Percentiles rank a stretch among this genome's conserved stretches.
Evolutionary conservation across 2,797 vertebrate species (phyloP).

Genomic region (Syngnathus rostellatus): DNA sequence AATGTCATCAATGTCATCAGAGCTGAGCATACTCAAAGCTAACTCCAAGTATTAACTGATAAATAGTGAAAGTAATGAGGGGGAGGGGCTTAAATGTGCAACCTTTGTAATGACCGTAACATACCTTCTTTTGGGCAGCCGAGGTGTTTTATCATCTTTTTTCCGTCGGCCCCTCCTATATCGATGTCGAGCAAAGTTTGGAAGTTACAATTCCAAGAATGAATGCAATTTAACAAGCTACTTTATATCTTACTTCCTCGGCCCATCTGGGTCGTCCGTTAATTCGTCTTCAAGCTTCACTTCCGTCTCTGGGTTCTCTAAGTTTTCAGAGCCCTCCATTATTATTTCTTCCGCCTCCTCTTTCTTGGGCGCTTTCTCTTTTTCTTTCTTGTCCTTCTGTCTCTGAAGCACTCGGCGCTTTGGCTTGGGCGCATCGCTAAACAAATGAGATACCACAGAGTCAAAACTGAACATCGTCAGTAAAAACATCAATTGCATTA

Average conservation of each 20-base stretch:
- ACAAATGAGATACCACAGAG: neutral
- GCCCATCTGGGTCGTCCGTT: conserved; percentile 80
- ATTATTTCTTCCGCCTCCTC: conserved; percentile 79
- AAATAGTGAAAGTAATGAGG: neutral
- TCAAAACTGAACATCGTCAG: neutral
- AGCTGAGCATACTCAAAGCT: neutral
- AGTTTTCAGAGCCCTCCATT: conserved; percentile 70
- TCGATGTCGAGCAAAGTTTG: neutral
- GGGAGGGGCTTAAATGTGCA: neutral
- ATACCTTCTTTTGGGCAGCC: conserved; percentile 90
- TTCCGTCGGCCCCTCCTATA: conserved; percentile 86
- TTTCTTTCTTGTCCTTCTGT: conserved; percentile 82
- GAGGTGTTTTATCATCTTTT: conserved; percentile 96
- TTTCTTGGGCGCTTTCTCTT: conserved; percentile 73
- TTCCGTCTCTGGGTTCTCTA: conserved; percentile 58
- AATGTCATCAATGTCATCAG: neutral
- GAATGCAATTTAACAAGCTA: neutral
- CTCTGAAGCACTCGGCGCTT: conserved; percentile 76
- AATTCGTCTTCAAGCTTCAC: conserved; percentile 80
- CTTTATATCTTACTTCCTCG: conserved; percentile 80
- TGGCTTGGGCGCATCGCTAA: conserved; percentile 79
- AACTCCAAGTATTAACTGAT: neutral
- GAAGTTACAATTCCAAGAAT: neutral
- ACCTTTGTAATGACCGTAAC: conserved; percentile 16
- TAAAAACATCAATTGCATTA: neutral